Base-by-base conservation (phyloP, 2,113 vertebrate genomes). In the Calidris pygmaea region DNA sequence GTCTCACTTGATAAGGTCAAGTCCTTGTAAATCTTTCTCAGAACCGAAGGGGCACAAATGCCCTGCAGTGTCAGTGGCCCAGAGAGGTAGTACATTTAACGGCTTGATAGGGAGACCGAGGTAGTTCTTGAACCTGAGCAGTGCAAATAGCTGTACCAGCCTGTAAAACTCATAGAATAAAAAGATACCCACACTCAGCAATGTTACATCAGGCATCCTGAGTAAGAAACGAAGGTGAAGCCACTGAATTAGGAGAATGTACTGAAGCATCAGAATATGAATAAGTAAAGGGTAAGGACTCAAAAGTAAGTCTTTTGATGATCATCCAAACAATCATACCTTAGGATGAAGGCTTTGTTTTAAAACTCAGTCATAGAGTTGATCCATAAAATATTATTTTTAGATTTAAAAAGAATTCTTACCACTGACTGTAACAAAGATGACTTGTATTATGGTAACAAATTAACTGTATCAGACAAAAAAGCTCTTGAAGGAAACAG, bases 1-100 rank as follows among this genome's bases (percentile, higher is more conserved):
- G 66, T 52, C 87, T 86, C 72, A 82, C 8, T 9, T 87, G 72
- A 88, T 95, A 96, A 90, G 88, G 84, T 91, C 75, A 93, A 74
- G 66, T 92, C 82, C 71, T 86, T 92, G 75, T 77, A 96, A 97
- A 95, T 95, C 79, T 82, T 82, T 70, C 71, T 81, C 85, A 95
- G 92, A 95, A 87, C 45, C 56, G 73, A 95, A 89, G 83, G 2
- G 2, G 43, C 35, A 70, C n/a, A 89, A 94, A 96, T 81, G 37
- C 56, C 48, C 75, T 84, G 67, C 71, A 55, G 63, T 74, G 86
- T 59, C 75, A 87, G n/a, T 75, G 26, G 32, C 91, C 87, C 82
- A 96, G 89, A 90, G 94, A 83, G 6, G 14, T 39, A 56, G 7
- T 30, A 24, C 29, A 59, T 58, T 94, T 90, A 92, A 81, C 90